Base-by-base conservation (phyloP, 2,113 vertebrate species). In the Cariama cristata region DNA sequence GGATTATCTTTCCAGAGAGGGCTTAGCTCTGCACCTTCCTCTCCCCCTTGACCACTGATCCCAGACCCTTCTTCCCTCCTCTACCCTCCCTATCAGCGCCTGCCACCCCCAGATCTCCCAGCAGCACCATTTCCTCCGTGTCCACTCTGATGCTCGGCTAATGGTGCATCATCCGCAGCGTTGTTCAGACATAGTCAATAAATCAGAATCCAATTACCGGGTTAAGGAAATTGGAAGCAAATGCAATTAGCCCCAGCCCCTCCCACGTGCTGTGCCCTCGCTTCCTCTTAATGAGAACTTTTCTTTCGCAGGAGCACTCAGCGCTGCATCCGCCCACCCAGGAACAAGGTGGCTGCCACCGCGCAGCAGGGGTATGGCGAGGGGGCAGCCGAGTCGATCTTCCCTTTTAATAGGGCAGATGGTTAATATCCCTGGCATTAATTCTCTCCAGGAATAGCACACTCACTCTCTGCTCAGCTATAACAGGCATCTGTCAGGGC, bases 131-230 rank as follows among this genome's bases (percentile, higher is more conserved):
- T 82, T 95, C 80, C 26, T 94, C 52, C 4, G 24, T 20, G 35
- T 60, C 72, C 60, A 53, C 92, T 95, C 94, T 87, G 95, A 94
- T 84, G 95, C 95, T 96, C 22, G 24, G 90, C 85, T 98, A 98
- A 98, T 94, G 89, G 95, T n/a, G 77, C 91, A 82, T 91, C 91
- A 90, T 92, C 91, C 23, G 2, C 84, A 93, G 79, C 64, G 1
- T 44, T 88, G 84, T 94, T 93, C 90, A 95, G 97, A 94, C 14
- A 69, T 68, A 81, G 92, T 94, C 97, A 96, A 97, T 98, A 98
- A 97, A 98, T 98, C 97, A 98, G 97, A 98, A 97, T 96, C 97
- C 98, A 98, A 98, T 98, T 98, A 98, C 91, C 4, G 38, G 83
- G 90, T 95, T 97, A 96, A 96, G 97, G 97, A 98, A 98, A 98